Conservation (phyloP, 2,888 invertebrate genomes). For the Leptura quadrifasciata region DNA sequence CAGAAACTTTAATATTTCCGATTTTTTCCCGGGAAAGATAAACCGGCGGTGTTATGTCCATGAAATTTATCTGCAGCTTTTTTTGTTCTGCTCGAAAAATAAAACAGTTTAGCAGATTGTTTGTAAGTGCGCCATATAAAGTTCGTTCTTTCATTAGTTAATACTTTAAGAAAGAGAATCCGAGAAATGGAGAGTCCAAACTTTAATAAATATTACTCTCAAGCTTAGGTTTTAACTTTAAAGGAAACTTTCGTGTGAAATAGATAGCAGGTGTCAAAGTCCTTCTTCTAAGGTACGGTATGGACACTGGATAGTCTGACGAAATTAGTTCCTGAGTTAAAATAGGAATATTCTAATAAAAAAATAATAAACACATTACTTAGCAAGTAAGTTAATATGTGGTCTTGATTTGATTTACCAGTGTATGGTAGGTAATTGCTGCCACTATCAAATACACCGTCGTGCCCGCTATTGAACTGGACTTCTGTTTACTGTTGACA, state of each 20-base stretch:
- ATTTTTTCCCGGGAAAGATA: not conserved
- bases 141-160: not conserved
- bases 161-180: not conserved
- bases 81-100: not conserved
- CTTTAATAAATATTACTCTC: not conserved
- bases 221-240: not conserved
- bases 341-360: no score
- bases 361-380: no score
- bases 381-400: no score
- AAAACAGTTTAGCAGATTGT: not conserved
- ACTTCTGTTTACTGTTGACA: no score
- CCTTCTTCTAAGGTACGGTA: no score
- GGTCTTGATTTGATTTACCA: no score
- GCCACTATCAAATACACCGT: no score
- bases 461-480: no score
- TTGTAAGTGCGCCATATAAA: not conserved
- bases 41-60: not conserved
- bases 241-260: not conserved
- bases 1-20: not conserved
- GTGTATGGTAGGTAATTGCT: no score
- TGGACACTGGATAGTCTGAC: no score
- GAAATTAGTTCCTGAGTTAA: no score
- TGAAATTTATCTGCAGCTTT: conserved; percentile 7
- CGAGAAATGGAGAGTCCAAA: not conserved
- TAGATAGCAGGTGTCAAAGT: not conserved